Evolutionary conservation across 2,113 vertebrate species (phyloP).

Genomic region (Halichoeres trimaculatus): DNA sequence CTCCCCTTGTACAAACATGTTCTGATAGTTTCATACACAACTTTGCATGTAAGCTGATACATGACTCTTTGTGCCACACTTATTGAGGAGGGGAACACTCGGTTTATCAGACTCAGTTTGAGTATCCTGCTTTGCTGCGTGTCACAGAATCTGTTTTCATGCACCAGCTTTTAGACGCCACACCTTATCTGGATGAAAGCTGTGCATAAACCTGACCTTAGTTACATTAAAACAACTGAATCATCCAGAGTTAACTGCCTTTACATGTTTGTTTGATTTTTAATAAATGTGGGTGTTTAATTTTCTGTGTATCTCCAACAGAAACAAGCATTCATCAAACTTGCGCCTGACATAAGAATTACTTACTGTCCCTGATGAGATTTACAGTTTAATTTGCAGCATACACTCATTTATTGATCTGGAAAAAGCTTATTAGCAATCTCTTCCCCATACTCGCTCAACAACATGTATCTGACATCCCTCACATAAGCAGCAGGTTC

Average conservation of each 20-base stretch:
- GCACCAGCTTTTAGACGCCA: slow-evolving; percentile 56
- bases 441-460: slow-evolving; percentile 41
- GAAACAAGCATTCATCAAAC: slow-evolving; percentile 81
- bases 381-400: slow-evolving; percentile 73
- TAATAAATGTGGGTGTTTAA: slow-evolving; percentile 10
- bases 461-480: slow-evolving; percentile 60
- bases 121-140: slow-evolving; percentile 54
- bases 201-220: neutral
- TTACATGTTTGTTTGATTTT: neutral
- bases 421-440: slow-evolving; percentile 62
- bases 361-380: slow-evolving; percentile 55
- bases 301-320: slow-evolving; percentile 20
- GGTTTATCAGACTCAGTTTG: slow-evolving; percentile 59
- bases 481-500: slow-evolving; percentile 63
- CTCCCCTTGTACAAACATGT: slow-evolving; percentile 45
- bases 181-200: slow-evolving; percentile 25
- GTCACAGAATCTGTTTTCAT: slow-evolving; percentile 58
- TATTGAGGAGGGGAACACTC: slow-evolving; percentile 39
- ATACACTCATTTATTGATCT: slow-evolving; percentile 72
- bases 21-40: slow-evolving; percentile 44
- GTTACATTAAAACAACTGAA: neutral
- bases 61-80: slow-evolving; percentile 30
- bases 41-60: slow-evolving; percentile 47
- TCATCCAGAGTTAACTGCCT: neutral
- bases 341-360: slow-evolving; percentile 35